phyloP scores from a whole-genome alignment of 2,888 invertebrate genomes.

The Eueremaeus valkanovi region DNA sequence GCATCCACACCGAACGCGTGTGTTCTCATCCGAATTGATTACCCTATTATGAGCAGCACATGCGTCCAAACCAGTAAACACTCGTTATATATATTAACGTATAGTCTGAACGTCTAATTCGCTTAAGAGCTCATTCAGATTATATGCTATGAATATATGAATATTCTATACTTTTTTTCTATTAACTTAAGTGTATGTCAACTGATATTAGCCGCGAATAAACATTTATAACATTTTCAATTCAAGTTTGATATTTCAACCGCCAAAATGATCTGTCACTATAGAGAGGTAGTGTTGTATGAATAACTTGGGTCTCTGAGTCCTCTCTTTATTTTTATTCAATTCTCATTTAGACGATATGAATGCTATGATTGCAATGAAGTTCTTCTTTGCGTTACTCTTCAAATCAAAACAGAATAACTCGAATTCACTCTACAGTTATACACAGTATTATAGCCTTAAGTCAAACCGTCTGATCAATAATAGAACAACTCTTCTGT shows the following conservation, averaged over 20 bases:
- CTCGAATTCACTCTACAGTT: neutral
- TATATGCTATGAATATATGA: neutral
- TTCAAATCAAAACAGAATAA: conserved; percentile 8
- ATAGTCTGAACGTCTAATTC: conserved; percentile 18
- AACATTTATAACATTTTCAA: neutral
- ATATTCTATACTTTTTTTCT: neutral
- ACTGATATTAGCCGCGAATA: neutral
- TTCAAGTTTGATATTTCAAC: neutral
- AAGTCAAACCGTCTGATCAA: neutral
- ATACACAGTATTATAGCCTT: neutral
- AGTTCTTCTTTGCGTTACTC: neutral
- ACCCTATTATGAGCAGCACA: conserved; percentile 18
- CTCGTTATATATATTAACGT: too few species aligned
- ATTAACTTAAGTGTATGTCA: conserved; percentile 21
- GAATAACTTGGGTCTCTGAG: neutral
- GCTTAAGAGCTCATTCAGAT: neutral
- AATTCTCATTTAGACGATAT: neutral
- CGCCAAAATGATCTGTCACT: neutral
- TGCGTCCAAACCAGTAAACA: neutral
- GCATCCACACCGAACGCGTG: conserved; percentile 12
- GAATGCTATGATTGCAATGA: neutral
- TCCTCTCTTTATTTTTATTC: neutral
- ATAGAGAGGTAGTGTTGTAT: neutral
- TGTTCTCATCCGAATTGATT: conserved; percentile 6
- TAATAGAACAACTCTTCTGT: neutral